phyloP scores from a whole-genome alignment of 2,888 invertebrate genomes.

The Branchipolynoe longqiensis region DNA sequence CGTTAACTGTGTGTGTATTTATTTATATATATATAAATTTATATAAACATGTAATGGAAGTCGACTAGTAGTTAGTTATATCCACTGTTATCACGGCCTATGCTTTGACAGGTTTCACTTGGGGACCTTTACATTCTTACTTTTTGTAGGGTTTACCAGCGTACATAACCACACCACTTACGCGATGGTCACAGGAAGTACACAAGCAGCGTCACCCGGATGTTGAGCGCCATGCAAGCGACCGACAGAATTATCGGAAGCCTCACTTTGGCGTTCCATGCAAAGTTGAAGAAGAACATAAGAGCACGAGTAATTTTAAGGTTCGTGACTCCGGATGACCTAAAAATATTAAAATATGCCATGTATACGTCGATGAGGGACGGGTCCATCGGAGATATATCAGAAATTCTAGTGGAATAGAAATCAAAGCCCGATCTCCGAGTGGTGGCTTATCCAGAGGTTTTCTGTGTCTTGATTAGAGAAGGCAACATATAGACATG shows the following conservation, averaged over 20 bases:
- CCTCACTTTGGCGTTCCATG: slow-evolving; percentile 31
- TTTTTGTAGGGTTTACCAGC: no score
- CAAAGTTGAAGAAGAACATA: slow-evolving; percentile 35
- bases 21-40: background rate
- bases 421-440: slow-evolving; percentile 26
- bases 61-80: background rate
- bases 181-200: slow-evolving; percentile 7
- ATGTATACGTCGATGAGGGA: background rate
- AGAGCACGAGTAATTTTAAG: background rate
- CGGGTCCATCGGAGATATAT: background rate
- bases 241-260: slow-evolving; percentile 15
- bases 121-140: background rate
- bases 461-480: no score
- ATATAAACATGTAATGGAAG: background rate
- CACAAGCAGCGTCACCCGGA: background rate
- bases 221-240: background rate
- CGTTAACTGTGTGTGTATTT: background rate
- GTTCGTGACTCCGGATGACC: background rate
- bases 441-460: no score
- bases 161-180: no score
- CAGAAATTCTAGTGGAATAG: no score
- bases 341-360: background rate
- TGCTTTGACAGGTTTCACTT: slow-evolving; percentile 5
- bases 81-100: slow-evolving; percentile 33
- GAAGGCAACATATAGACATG: slow-evolving; percentile 37